Base-by-base conservation (phyloP, 2,888 invertebrate genomes). In the Pristionchus fissidentatus region DNA sequence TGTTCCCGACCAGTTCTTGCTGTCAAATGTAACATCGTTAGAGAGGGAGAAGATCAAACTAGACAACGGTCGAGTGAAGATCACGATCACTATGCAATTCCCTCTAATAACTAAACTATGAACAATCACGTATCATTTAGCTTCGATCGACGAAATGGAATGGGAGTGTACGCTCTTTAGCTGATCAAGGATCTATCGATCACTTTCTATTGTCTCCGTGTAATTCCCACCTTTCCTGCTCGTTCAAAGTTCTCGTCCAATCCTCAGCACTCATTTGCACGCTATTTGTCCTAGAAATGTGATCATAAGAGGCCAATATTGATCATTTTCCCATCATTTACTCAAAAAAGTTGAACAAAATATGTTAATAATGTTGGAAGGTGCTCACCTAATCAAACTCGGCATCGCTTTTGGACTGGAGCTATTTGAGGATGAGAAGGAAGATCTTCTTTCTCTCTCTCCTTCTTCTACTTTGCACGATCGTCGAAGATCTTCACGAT, bases 401-500 rank as follows among this genome's bases (percentile, higher is more conserved):
- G n/a, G 38, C 19, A 66, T 38, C 1, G 66, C 38, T 66, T 41
- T 66, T 19, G 66, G 66, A 19, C 66, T 66, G 38, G 66, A 66
- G 32, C 66, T 22, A 35, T 32, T 35, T 3, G 46, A 46, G 41
- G 75, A 75, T 8, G 46, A 46, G 43, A 75, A 13, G 75, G 75
- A 49, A 26, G 5, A 15, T n/a, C 75, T 75, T 66, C 75, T 15
- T 49, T 10, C 10, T 49, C 13, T 75, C 46, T 75, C 43, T 10
- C 8, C 75, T 15, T n/a, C 8, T 29, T 46, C 32, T 10, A 10
- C 29, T 46, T 75, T 43, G 8, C 46, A 43, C 19, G 46, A 29
- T 13, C 46, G 35, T 13, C 75, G 43, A 29, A 75, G 46, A 46
- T 75, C 75, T 46, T 75, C 89, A 46, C 90, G 86, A 82, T 90